phyloP scores from a whole-genome alignment of 2,888 invertebrate genomes.

The Campopleginae sp. region DNA sequence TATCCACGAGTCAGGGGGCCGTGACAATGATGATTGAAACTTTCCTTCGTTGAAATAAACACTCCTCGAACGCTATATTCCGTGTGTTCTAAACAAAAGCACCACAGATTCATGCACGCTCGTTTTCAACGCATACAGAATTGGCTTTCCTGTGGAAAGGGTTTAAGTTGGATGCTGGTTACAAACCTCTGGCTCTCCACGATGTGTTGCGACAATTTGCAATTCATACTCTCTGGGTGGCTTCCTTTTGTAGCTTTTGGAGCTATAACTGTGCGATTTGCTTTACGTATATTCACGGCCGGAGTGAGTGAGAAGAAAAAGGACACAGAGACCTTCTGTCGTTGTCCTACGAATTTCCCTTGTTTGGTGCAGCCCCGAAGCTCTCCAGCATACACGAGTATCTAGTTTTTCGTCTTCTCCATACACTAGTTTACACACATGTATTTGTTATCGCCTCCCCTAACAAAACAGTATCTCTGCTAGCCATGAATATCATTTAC shows the following conservation, averaged over 20 bases:
- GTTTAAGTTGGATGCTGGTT: slow-evolving; percentile 62
- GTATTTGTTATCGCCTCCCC: slow-evolving; percentile 50
- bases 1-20: slow-evolving; percentile 22
- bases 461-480: slow-evolving; percentile 57
- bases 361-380: slow-evolving; percentile 43
- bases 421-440: slow-evolving; percentile 14
- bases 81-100: slow-evolving; percentile 41
- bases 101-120: slow-evolving; percentile 8
- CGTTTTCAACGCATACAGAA: slow-evolving; percentile 54
- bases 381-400: slow-evolving; percentile 48
- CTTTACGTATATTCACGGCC: slow-evolving; percentile 31
- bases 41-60: slow-evolving; percentile 42
- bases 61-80: slow-evolving; percentile 21
- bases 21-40: slow-evolving; percentile 16
- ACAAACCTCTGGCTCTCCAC: slow-evolving; percentile 52
- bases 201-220: slow-evolving; percentile 68
- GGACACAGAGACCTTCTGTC: background rate
- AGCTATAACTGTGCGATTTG: slow-evolving; percentile 17
- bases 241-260: slow-evolving; percentile 33
- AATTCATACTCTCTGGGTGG: slow-evolving; percentile 66
- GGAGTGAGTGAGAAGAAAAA: background rate
- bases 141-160: slow-evolving; percentile 46
- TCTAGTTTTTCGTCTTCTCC: slow-evolving; percentile 32
- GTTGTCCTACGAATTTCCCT: slow-evolving; percentile 29
- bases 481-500: slow-evolving; percentile 55